Base-by-base conservation (phyloP, 2,888 invertebrate species). In the Plusia festucae region DNA sequence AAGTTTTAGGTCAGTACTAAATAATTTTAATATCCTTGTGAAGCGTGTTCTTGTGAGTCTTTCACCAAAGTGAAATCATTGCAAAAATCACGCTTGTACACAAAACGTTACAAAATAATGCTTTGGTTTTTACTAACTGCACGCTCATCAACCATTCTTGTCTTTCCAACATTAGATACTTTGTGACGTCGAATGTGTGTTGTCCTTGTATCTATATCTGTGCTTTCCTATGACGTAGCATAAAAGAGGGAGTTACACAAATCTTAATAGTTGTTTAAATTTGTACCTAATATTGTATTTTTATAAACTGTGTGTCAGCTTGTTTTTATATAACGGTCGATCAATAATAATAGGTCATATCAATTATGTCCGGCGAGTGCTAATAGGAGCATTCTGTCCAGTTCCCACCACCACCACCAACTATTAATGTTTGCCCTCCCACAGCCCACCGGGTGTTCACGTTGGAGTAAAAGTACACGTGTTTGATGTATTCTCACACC, bases 111-210 rank as follows among this genome's bases (percentile, higher is more conserved):
- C 84, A 85, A 82, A 75, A 73, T 79, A 74, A 82, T 69, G 79
- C 83, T 84, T 80, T 78, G 67, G 16, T 9, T n/a, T n/a, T n/a
- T n/a, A 55, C 49, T 59, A 65, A 64, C 27, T 86, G 90, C 91
- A 93, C 91, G 84, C 85, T 88, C 90, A 87, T 85, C 82, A 86
- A 88, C 88, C 87, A 88, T 83, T 71, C 85, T 83, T 90, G 89
- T 94, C 94, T 94, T 93, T 95, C 94, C 93, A 93, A 93, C 93
- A 92, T 90, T 87, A 89, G 87, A 90, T 89, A 71, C 71, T 68
- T 53, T 49, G 56, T 76, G 64, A 52, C 60, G 44, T 81, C 70
- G 58, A 64, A 64, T 70, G 66, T 79, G 64, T 78, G 53, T 73
- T 56, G 70, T 68, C 32, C 61, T 40, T 57, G 65, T 62, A 59